phyloP scores from a whole-genome alignment of 2,797 vertebrate genomes.

The Peromyscus eremicus region DNA sequence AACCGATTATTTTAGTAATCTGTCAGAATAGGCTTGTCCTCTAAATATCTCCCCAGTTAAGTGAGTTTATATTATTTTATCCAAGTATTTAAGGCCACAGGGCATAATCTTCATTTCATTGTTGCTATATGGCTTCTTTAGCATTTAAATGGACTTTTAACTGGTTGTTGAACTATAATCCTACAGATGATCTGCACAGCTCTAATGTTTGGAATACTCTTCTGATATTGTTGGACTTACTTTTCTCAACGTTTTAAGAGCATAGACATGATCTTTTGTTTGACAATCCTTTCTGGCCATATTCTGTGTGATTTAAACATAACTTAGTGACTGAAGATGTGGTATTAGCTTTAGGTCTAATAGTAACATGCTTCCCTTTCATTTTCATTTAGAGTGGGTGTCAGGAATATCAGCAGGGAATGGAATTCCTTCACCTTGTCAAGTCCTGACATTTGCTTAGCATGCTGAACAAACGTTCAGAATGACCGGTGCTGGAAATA shows the following conservation, averaged over 20 bases:
- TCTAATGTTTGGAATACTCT: background rate
- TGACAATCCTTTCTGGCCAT: slow-evolving; percentile 15
- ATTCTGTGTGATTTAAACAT: slow-evolving; percentile 5
- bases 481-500: slow-evolving; percentile 52
- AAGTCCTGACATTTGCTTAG: slow-evolving; percentile 70
- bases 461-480: slow-evolving; percentile 49
- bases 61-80: slow-evolving; percentile 17
- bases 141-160: slow-evolving; percentile 21
- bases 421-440: slow-evolving; percentile 31
- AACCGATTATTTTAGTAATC: slow-evolving; percentile 18
- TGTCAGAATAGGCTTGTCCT: background rate
- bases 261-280: background rate
- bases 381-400: background rate
- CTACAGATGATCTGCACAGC: background rate
- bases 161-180: slow-evolving; percentile 29
- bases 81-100: slow-evolving; percentile 1
- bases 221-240: slow-evolving; percentile 20
- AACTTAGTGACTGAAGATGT: background rate
- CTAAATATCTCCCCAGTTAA: background rate
- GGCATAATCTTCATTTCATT: slow-evolving; percentile 18
- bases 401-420: slow-evolving; percentile 30
- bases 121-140: slow-evolving; percentile 30
- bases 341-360: background rate
- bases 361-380: background rate
- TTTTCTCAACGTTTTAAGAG: background rate